Evolutionary conservation across 1,140 invertebrate species (phyloP).

Genomic region (Phymastichus coffea): DNA sequence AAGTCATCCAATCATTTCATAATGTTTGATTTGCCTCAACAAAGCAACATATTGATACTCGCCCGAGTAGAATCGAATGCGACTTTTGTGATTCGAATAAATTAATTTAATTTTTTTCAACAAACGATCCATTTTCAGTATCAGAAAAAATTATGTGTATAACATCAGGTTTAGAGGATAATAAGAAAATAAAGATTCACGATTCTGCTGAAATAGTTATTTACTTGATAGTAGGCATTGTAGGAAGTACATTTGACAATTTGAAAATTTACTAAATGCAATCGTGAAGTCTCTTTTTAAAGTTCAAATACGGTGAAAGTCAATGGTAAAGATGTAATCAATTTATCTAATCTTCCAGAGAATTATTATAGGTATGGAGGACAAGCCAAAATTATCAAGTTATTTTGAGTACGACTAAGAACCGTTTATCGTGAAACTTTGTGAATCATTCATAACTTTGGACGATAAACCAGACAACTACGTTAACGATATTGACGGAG

Average conservation of each 20-base stretch:
- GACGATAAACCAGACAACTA: no score
- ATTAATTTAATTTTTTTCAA: neutral
- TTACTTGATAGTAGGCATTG: neutral
- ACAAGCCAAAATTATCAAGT: neutral
- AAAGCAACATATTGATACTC: neutral
- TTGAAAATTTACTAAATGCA: no score
- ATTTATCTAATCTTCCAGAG: neutral
- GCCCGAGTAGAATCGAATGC: neutral
- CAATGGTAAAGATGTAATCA: neutral
- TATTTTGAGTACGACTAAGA: neutral
- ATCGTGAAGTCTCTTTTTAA: neutral
- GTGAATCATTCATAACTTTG: neutral
- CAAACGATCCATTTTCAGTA: neutral
- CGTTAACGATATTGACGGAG: no score
- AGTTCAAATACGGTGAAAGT: neutral
- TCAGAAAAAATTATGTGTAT: neutral
- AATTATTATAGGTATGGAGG: neutral
- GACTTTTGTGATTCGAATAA: neutral
- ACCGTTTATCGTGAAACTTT: neutral
- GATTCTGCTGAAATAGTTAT: neutral
- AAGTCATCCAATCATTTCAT: neutral
- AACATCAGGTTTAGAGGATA: neutral
- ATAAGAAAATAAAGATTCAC: neutral
- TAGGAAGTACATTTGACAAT: no score
- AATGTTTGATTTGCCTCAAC: neutral